Evolutionary conservation across 2,797 vertebrate genomes (phyloP), one percentile per base, ranked within the genome.

Genomic region (Neostethus bicornis): DNA sequence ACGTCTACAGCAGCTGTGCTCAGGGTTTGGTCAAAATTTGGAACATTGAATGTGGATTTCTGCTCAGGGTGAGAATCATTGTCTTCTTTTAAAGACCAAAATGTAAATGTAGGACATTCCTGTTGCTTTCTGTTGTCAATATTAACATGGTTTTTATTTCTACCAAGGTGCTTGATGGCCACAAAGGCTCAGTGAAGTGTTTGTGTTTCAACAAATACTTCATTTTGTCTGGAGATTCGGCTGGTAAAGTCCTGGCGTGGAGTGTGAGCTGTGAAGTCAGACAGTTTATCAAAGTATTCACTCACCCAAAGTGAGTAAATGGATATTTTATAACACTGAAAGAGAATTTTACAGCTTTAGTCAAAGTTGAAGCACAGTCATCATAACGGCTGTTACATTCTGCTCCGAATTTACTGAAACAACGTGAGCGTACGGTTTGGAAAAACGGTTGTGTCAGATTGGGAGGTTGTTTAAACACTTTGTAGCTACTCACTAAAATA

Each of bases 201-300:
- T 66, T 98, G 61, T 91, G 87, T 65, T 87, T 94, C 3, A 90
- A 96, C 31, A 55, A 90, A 26, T 95, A 94, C 93, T 93, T 96
- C 63, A 88, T 96, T 1, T 54, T 96, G 3, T 93, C 94, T 0
- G 96, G 94, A 24, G 90, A 95, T 50, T 43, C 12, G 0, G 89
- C 87, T 0, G 92, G 94, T 25, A 89, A 88, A 2, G 92, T 91
- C 71, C 91, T 91, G 80, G 94, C 89, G 44, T 98, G 95, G 95
- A 98, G 95, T 85, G 82, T 90, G 88, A 34, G 80, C 85, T 73
- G 87, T 19, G 89, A 85, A 0, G 75, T 88, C 0, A 87, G 88
- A 53, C 80, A 86, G 38, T 89, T 91, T 24, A 89, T 96, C 0
- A 90, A 77, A 71, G 93, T 86, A 34, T 96, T 94, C 81, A 86